Conservation (phyloP, 2,888 invertebrate genomes). For the Tenthredo scrophulariae region DNA sequence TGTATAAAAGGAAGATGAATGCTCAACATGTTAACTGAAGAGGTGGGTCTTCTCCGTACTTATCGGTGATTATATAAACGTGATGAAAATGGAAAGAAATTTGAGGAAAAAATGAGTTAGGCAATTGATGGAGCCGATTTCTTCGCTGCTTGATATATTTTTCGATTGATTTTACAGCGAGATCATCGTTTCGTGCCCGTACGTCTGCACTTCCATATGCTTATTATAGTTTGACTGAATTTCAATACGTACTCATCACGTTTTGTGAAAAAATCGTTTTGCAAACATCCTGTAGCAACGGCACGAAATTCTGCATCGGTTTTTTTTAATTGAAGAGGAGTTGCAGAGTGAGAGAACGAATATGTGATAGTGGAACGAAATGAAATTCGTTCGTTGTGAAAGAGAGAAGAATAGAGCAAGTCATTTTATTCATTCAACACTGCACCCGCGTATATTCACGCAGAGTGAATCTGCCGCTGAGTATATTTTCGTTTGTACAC, state of each 20-base stretch:
- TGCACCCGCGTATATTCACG: not conserved
- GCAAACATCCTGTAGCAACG: not conserved
- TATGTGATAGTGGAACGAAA: not conserved
- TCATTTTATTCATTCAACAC: not conserved
- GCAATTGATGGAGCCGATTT: not conserved
- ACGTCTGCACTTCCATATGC: no score
- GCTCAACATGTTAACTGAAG: no score
- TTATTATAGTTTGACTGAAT: not conserved
- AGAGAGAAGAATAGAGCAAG: not conserved
- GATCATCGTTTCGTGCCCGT: not conserved
- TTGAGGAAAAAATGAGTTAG: no score
- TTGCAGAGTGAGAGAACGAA: not conserved
- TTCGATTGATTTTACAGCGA: not conserved
- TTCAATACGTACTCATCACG: not conserved
- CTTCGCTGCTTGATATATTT: not conserved
- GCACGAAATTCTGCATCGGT: not conserved
- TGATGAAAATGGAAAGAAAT: no score
- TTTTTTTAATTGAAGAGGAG: not conserved
- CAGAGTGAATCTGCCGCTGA: not conserved
- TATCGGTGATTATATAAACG: no score
- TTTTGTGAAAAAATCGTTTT: slow-evolving; percentile 13
- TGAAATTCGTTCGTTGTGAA: not conserved
- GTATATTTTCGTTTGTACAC: not conserved
- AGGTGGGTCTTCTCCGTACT: no score
- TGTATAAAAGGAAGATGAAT: no score